A percentile compares a stretch with the other conserved stretches of the same genome.
Conservation (phyloP, 2,888 invertebrate species). For the Caenorhabditis sp. region DNA sequence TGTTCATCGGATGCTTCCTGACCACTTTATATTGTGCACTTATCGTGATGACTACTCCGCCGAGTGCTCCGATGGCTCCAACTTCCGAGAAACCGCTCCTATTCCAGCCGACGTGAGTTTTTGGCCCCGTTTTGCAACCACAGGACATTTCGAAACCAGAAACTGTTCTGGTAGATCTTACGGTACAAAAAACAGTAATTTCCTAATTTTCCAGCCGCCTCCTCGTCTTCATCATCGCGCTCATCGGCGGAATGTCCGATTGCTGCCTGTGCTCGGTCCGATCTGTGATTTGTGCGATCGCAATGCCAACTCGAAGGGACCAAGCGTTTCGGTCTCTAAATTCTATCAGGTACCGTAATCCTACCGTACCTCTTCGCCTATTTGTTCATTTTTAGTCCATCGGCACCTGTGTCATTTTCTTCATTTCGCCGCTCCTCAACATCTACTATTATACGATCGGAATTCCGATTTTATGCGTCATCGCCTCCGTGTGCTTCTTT, state of each 20-base stretch:
- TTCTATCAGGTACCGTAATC: conserved; percentile 61
- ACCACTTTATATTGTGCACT: conserved; percentile 41
- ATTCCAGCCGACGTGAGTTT: conserved; percentile 56
- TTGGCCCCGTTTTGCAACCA: too few species aligned
- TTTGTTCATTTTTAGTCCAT: conserved; percentile 48
- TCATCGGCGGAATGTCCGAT: conserved; percentile 64
- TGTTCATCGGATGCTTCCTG: conserved; percentile 60
- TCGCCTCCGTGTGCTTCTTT: conserved; percentile 47
- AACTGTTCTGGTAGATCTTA: too few species aligned
- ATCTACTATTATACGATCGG: conserved; percentile 54
- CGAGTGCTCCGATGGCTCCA: conserved; percentile 54
- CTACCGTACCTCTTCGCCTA: too few species aligned
- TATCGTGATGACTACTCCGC: conserved; percentile 57
- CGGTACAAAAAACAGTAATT: background rate
- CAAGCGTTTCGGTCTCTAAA: conserved; percentile 68
- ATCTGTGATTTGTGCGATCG: conserved; percentile 60
- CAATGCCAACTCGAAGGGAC: conserved; percentile 60
- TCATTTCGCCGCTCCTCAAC: conserved; percentile 51
- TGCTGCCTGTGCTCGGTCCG: conserved; percentile 62
- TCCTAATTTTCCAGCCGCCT: conserved; percentile 48
- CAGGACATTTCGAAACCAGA: too few species aligned
- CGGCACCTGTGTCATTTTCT: conserved; percentile 53
- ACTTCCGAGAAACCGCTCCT: conserved; percentile 52
- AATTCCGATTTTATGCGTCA: conserved; percentile 41
- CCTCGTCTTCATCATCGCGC: conserved; percentile 58